These are phyloP conservation scores for Nomada lathburiana DNA, from an alignment of 2,888 invertebrate species.

Conservation along the genomic window DNA sequence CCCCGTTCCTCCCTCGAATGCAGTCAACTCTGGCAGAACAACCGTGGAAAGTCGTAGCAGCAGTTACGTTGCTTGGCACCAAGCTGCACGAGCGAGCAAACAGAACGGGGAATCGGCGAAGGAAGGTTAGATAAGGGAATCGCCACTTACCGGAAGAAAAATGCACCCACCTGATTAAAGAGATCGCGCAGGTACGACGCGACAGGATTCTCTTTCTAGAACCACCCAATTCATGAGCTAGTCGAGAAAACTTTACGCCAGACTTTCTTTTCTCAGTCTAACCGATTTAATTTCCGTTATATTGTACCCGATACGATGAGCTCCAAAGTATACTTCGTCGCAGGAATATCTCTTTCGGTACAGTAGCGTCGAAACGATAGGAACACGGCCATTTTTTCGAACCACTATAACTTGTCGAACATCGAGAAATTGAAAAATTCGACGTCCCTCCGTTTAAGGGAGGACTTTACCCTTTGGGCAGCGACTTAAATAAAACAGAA, in stretches of 20 bases:
- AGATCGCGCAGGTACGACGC: slow-evolving; percentile 49
- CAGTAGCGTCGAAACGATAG: no score
- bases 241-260: neutral
- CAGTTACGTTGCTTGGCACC: slow-evolving; percentile 58
- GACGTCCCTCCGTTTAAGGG: no score
- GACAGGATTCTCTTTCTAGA: slow-evolving; percentile 2
- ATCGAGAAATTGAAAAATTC: no score
- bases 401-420: no score
- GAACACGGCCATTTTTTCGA: no score
- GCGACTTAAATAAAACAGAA: no score
- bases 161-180: slow-evolving; percentile 75
- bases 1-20: slow-evolving; percentile 24
- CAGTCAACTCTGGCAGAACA: slow-evolving; percentile 27
- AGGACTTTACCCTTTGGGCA: no score
- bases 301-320: no score
- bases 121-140: slow-evolving; percentile 73
- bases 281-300: neutral
- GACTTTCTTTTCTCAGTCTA: neutral
- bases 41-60: slow-evolving; percentile 50
- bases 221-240: neutral
- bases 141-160: slow-evolving; percentile 74
- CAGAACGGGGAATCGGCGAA: slow-evolving; percentile 31
- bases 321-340: no score
- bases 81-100: slow-evolving; percentile 31
- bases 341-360: no score